Percentiles rank a stretch among this genome's conserved stretches.
phyloP scores from a whole-genome alignment of 2,797 vertebrate species.

The Sciurus vulgaris region DNA sequence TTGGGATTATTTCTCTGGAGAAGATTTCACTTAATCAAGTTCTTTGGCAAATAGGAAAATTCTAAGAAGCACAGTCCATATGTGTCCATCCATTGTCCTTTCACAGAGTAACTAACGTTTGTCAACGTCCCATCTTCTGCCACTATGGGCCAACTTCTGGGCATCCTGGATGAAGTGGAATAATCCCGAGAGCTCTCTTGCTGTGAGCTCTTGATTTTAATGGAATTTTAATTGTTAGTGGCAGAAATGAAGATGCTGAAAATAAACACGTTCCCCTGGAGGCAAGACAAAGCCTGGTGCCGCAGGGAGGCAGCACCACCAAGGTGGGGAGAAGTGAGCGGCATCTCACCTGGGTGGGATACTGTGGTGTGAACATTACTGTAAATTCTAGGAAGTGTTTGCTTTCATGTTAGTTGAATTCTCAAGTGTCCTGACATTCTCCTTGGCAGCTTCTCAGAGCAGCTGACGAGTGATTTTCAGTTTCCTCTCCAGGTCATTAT shows the following conservation, averaged over 20 bases:
- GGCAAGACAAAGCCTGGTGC: not conserved
- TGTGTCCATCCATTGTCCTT: not conserved
- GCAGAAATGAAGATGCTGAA: not conserved
- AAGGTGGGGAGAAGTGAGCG: not conserved
- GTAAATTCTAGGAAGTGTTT: not conserved
- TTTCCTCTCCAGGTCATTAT: not conserved
- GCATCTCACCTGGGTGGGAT: not conserved
- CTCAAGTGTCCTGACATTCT: not conserved
- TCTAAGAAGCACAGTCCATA: not conserved
- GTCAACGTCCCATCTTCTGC: not conserved
- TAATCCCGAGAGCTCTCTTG: not conserved
- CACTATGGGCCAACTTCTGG: not conserved
- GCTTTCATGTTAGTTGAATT: not conserved
- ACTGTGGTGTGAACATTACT: not conserved
- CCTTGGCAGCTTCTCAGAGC: not conserved
- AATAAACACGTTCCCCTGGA: not conserved
- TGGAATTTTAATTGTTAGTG: constrained; percentile 17
- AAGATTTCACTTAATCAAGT: not conserved
- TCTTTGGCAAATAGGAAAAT: not conserved
- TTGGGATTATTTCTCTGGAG: not conserved
- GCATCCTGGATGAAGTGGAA: not conserved
- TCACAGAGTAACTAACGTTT: not conserved
- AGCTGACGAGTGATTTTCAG: not conserved
- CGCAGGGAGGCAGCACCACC: accelerated
- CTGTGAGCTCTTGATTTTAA: not conserved